Percentiles rank a stretch among this genome's conserved stretches.
phyloP scores from a whole-genome alignment of 2,113 vertebrate genomes.

The Picathartes gymnocephalus region DNA sequence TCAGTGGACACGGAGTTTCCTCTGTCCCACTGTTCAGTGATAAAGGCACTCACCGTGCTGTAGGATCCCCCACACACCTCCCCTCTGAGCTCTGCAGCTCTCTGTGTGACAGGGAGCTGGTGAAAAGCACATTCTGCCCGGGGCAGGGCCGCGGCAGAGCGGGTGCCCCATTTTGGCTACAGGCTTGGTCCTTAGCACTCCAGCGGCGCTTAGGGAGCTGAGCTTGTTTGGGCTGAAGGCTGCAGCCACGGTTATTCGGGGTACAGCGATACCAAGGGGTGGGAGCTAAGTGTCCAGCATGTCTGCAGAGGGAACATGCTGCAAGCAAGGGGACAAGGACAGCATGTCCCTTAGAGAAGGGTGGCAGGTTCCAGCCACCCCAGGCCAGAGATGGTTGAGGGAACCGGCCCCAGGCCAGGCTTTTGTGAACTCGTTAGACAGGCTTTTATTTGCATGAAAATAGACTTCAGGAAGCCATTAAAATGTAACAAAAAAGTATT shows the following conservation, averaged over 20 bases:
- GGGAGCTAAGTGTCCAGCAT: background rate
- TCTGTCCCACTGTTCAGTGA: background rate
- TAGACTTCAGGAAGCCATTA: conserved; percentile 58
- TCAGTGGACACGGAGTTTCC: background rate
- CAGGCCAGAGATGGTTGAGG: background rate
- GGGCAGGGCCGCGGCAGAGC: background rate
- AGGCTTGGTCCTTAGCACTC: background rate
- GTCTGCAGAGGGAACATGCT: background rate
- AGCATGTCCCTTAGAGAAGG: background rate
- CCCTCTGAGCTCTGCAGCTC: background rate
- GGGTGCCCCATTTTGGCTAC: fast-evolving
- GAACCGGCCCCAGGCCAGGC: background rate
- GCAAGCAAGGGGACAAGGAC: background rate
- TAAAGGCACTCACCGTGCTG: background rate
- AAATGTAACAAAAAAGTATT: conserved; percentile 64
- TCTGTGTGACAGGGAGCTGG: background rate
- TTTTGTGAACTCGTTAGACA: conserved; percentile 8
- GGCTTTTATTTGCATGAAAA: conserved; percentile 60
- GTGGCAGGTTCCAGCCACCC: background rate
- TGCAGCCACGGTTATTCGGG: background rate
- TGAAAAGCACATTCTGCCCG: background rate
- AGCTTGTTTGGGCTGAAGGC: background rate
- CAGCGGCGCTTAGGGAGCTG: background rate
- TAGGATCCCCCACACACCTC: fast-evolving
- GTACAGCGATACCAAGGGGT: fast-evolving